phyloP scores from a whole-genome alignment of 2,888 invertebrate genomes.

The Phorcus lineatus region DNA sequence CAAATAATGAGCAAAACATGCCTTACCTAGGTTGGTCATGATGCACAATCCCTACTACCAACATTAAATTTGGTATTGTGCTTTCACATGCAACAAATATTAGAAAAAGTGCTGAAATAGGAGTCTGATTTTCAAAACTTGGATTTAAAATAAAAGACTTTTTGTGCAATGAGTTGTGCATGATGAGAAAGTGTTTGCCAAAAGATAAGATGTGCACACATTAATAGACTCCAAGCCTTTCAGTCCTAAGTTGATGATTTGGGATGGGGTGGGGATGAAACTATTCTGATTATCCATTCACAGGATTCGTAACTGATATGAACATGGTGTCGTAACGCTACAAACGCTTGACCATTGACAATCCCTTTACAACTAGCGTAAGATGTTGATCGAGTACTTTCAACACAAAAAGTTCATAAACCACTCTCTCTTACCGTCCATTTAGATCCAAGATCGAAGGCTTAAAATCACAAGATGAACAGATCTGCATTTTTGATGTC shows the following conservation, averaged over 20 bases:
- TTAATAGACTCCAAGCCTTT: background rate
- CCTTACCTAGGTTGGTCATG: too few relatives aligned
- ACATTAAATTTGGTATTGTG: too few relatives aligned
- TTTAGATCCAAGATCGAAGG: conserved; percentile 16
- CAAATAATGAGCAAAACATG: too few relatives aligned
- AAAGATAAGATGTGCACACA: conserved; percentile 1
- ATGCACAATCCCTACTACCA: too few relatives aligned
- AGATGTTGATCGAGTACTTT: conserved; percentile 17
- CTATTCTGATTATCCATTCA: background rate
- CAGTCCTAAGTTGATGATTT: background rate
- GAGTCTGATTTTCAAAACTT: too few relatives aligned
- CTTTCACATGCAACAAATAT: too few relatives aligned
- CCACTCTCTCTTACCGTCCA: conserved; percentile 21
- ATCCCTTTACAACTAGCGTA: too few relatives aligned
- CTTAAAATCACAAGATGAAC: conserved; percentile 19
- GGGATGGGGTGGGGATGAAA: background rate
- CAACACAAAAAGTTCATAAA: background rate
- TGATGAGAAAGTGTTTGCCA: background rate
- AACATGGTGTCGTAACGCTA: too few relatives aligned
- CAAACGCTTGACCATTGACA: too few relatives aligned
- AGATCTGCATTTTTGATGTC: conserved; percentile 20
- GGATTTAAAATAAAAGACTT: too few relatives aligned
- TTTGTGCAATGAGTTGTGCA: background rate
- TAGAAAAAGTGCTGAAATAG: too few relatives aligned
- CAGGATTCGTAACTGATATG: too few relatives aligned